A percentile compares a stretch with the other conserved stretches of the same genome.
Evolutionary conservation across 2,888 invertebrate species (phyloP).

Genomic region (Opisthograptis luteolata): DNA sequence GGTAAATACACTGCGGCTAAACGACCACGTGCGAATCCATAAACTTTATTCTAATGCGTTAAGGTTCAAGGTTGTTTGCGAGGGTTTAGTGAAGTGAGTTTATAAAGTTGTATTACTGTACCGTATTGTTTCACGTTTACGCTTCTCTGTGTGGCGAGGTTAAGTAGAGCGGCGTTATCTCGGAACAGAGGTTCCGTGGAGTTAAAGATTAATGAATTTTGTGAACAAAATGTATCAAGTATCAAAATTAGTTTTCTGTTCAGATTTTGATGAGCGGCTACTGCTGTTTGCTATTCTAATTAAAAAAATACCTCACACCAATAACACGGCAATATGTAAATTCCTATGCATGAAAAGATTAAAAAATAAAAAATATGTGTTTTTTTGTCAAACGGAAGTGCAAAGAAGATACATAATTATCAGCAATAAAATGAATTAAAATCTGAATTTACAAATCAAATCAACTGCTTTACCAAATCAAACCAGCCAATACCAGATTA

Average conservation of each 20-base stretch:
- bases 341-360: too few relatives aligned
- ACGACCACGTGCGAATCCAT: constrained; percentile 39
- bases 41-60: constrained; percentile 43
- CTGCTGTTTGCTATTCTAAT: too few relatives aligned
- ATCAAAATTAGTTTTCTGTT: neutral
- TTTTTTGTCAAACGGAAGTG: too few relatives aligned
- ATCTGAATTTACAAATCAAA: neutral
- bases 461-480: constrained; percentile 15
- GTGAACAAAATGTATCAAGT: constrained; percentile 4
- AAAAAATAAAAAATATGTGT: too few relatives aligned
- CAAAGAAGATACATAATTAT: too few relatives aligned
- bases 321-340: too few relatives aligned
- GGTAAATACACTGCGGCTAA: constrained; percentile 51
- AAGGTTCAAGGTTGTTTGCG: constrained; percentile 46
- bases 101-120: constrained; percentile 75
- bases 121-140: constrained; percentile 84
- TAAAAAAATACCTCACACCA: too few relatives aligned
- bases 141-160: constrained; percentile 82
- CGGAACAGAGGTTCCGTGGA: constrained; percentile 79
- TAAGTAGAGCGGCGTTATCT: constrained; percentile 84
- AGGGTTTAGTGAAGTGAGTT: constrained; percentile 48
- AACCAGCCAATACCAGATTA: constrained; percentile 31
- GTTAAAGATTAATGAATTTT: constrained; percentile 61
- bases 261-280: neutral
- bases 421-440: too few relatives aligned